These are phyloP conservation scores for Drosophila punjabiensis DNA, from an alignment of 1,140 invertebrate species.

Conservation along the genomic window DNA sequence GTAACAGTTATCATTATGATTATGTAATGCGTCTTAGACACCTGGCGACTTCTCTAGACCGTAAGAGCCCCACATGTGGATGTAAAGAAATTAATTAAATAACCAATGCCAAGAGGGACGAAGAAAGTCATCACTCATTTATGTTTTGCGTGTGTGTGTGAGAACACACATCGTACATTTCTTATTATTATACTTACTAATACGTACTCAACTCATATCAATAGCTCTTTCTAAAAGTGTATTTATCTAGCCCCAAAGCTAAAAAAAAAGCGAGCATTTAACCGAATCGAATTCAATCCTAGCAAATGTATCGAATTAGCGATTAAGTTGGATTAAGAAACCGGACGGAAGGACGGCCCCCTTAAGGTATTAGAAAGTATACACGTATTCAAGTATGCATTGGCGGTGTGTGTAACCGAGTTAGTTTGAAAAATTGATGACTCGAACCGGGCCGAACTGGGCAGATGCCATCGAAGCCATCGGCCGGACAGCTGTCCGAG, in stretches of 20 bases:
- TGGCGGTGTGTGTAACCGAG: conserved; percentile 23
- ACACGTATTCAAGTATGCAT: conserved; percentile 30
- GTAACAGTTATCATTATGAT: conserved; percentile 30
- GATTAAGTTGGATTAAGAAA: conserved; percentile 56
- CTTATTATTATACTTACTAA: conserved; percentile 20
- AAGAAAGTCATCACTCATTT: conserved; percentile 33
- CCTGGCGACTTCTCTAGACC: conserved; percentile 33
- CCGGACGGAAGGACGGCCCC: conserved; percentile 13
- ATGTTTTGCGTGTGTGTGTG: conserved; percentile 14
- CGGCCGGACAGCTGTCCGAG: conserved; percentile 58
- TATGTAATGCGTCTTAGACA: conserved; percentile 47
- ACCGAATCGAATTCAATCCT: conserved; percentile 43
- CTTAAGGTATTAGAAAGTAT: conserved; percentile 37
- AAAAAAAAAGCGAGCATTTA: conserved; percentile 31
- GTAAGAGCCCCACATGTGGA: conserved; percentile 44
- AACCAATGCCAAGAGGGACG: conserved; percentile 18
- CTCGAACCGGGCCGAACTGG: not conserved
- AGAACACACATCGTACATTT: conserved; percentile 37
- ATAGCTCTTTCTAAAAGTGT: conserved; percentile 65
- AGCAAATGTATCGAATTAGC: conserved; percentile 67
- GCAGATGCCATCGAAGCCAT: conserved; percentile 35
- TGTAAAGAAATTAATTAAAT: conserved; percentile 33
- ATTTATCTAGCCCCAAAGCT: conserved; percentile 41
- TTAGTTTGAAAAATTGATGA: conserved; percentile 44
- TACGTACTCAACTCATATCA: conserved; percentile 65